These are phyloP conservation scores for Rachycentron canadum DNA, from an alignment of 2,797 vertebrate species.

Conservation along the genomic window DNA sequence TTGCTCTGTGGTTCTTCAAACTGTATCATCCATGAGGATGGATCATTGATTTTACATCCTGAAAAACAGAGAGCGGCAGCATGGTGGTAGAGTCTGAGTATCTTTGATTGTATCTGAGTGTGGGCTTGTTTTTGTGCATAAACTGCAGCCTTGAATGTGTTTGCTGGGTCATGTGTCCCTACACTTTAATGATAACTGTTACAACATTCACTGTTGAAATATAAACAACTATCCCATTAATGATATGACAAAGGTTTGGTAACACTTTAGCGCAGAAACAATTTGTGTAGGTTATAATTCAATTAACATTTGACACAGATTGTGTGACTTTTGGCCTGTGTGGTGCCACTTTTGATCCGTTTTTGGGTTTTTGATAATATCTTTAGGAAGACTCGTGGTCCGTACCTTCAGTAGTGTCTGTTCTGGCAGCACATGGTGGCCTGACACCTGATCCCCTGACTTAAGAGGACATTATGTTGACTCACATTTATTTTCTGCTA, in stretches of 20 bases:
- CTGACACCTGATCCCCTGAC: too few relatives aligned
- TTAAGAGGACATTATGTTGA: too few relatives aligned
- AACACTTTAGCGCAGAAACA: not conserved
- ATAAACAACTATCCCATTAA: not conserved
- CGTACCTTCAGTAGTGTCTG: too few relatives aligned
- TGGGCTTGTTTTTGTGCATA: not conserved
- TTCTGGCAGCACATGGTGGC: too few relatives aligned
- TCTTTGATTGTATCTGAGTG: not conserved
- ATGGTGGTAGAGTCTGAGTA: not conserved
- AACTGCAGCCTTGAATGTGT: not conserved
- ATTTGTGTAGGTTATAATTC: too few relatives aligned
- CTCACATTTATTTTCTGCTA: too few relatives aligned
- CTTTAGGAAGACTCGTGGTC: too few relatives aligned
- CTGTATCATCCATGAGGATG: slow-evolving; percentile 28
- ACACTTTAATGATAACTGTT: not conserved
- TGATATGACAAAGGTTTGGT: not conserved
- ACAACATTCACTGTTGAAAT: not conserved
- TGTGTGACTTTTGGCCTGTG: too few relatives aligned
- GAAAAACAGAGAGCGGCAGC: slow-evolving; percentile 14
- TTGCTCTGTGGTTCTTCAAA: slow-evolving; percentile 40
- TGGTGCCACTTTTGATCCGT: too few relatives aligned
- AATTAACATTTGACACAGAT: too few relatives aligned
- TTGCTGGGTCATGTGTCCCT: not conserved
- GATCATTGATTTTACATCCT: slow-evolving; percentile 50
- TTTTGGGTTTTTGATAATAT: too few relatives aligned